Evolutionary conservation across 2,888 invertebrate species (phyloP).

Genomic region (Clistopyga incitator): DNA sequence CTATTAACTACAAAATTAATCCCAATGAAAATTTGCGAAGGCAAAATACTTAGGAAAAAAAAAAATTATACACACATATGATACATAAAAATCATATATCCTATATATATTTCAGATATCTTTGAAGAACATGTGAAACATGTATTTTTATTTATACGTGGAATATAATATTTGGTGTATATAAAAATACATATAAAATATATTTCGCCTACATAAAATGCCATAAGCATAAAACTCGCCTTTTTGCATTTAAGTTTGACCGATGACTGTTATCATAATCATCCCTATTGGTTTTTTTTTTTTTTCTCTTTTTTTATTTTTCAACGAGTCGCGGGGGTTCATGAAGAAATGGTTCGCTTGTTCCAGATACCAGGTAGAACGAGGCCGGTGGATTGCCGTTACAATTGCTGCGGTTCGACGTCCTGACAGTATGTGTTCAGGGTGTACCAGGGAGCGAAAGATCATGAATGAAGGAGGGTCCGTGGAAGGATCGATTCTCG

Average conservation of each 20-base stretch:
- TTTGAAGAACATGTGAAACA: too few relatives aligned
- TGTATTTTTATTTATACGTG: too few relatives aligned
- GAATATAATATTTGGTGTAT: too few relatives aligned
- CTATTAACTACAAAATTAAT: too few relatives aligned
- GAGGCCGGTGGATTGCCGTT: conserved; percentile 34
- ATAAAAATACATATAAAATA: too few relatives aligned
- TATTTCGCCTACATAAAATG: too few relatives aligned
- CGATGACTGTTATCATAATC: not conserved
- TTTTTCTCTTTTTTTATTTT: not conserved
- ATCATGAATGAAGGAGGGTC: conserved; percentile 80
- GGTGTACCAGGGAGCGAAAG: conserved; percentile 72
- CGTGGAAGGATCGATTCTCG: conserved; percentile 76
- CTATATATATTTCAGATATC: too few relatives aligned
- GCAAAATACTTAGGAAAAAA: too few relatives aligned
- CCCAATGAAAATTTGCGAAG: too few relatives aligned
- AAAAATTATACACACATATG: too few relatives aligned
- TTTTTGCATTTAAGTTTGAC: not conserved
- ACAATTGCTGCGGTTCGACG: conserved; percentile 73
- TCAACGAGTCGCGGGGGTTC: not conserved
- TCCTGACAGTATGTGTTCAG: conserved; percentile 61
- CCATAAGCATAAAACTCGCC: not conserved
- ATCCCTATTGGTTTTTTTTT: conserved; percentile 16
- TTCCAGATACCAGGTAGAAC: conserved; percentile 79
- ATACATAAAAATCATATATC: too few relatives aligned
- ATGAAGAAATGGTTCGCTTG: conserved; percentile 66